Evolutionary conservation across 2,888 invertebrate species (phyloP).

Genomic region (Gasteruption jaculator): DNA sequence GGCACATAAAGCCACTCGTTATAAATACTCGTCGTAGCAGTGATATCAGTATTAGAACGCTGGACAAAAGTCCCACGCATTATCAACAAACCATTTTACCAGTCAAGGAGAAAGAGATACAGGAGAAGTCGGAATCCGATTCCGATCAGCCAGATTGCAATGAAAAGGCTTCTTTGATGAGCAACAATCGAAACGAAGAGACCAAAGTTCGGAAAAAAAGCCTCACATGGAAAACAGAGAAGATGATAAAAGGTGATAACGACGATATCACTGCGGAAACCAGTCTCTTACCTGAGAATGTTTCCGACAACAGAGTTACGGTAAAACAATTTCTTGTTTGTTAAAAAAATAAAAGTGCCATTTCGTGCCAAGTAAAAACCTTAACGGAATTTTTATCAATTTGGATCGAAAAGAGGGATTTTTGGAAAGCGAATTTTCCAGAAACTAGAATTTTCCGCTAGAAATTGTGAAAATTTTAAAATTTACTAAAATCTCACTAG

Average conservation of each 20-base stretch:
- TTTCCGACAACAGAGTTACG: slow-evolving; percentile 29
- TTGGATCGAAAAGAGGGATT: no score
- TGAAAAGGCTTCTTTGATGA: slow-evolving; percentile 43
- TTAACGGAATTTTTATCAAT: no score
- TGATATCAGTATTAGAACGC: slow-evolving; percentile 40
- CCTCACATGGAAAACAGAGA: slow-evolving; percentile 49
- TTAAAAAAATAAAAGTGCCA: neutral
- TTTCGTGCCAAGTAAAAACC: no score
- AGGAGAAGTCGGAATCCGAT: slow-evolving; percentile 44
- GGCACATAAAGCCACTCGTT: slow-evolving; percentile 35
- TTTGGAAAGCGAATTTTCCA: no score
- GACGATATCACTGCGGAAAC: slow-evolving; percentile 50
- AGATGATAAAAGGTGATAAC: slow-evolving; percentile 33
- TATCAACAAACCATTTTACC: slow-evolving; percentile 30
- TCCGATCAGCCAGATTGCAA: slow-evolving; percentile 45
- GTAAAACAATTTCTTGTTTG: no score
- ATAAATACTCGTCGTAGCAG: slow-evolving; percentile 42
- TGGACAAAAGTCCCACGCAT: slow-evolving; percentile 41
- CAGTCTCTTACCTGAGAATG: slow-evolving; percentile 41
- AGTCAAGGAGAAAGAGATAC: slow-evolving; percentile 34
- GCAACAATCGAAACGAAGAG: slow-evolving; percentile 32
- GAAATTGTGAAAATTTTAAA: no score
- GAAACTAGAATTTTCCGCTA: no score
- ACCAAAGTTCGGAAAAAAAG: slow-evolving; percentile 45
- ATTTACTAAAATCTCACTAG: no score